A percentile compares a stretch with the other conserved stretches of the same genome.
phyloP scores from a whole-genome alignment of 2,113 vertebrate genomes.

The Jacana jacana region DNA sequence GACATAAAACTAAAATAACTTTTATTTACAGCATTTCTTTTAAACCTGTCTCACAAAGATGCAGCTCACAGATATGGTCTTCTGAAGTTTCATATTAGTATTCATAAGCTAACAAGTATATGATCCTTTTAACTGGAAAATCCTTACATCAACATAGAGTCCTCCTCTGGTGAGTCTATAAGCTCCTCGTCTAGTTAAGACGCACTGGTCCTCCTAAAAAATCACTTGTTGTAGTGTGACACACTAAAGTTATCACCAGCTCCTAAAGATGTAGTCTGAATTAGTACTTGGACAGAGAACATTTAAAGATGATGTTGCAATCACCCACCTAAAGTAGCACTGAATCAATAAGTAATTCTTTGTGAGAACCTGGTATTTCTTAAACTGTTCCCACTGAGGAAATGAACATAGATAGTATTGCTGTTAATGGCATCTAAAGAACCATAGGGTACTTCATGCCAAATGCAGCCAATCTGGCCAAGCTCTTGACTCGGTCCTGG shows the following conservation, averaged over 20 bases:
- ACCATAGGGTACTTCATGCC: background rate
- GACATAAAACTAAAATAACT: background rate
- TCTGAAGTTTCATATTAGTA: background rate
- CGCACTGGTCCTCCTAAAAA: background rate
- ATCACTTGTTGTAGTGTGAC: background rate
- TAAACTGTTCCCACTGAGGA: background rate
- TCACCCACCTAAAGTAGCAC: background rate
- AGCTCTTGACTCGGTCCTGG: background rate
- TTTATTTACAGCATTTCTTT: background rate
- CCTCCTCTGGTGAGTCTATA: background rate
- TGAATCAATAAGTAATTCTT: background rate
- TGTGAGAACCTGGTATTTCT: background rate
- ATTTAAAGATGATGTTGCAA: background rate
- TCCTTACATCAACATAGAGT: background rate
- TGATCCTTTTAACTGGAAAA: background rate
- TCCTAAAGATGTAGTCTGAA: background rate
- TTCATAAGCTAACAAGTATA: background rate
- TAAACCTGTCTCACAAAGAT: background rate
- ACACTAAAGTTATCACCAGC: background rate
- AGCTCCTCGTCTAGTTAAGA: background rate
- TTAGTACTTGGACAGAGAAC: background rate
- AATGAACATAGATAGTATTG: background rate
- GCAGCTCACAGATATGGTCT: background rate
- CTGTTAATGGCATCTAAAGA: background rate
- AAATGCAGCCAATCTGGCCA: background rate